phyloP scores from a whole-genome alignment of 1,140 invertebrate genomes.

The Trachelipus rathkii region DNA sequence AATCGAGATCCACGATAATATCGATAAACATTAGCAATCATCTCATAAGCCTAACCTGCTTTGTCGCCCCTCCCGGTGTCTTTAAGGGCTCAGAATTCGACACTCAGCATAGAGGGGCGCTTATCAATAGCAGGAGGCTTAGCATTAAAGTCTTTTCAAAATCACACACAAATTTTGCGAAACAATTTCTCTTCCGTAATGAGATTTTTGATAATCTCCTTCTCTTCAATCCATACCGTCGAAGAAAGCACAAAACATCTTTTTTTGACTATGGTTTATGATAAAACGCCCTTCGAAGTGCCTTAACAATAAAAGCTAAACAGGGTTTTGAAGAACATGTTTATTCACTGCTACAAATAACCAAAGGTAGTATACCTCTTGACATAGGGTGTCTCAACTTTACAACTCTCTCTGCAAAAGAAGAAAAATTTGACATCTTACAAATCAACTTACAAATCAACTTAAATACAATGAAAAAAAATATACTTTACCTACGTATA shows the following conservation, averaged over 20 bases:
- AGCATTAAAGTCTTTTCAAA: not conserved
- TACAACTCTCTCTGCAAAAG: not conserved
- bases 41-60: not conserved
- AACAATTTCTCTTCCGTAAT: not conserved
- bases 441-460: too few relatives aligned
- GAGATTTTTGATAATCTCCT: too few relatives aligned
- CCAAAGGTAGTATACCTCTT: not conserved
- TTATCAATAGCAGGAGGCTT: not conserved
- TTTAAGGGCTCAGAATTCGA: not conserved
- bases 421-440: too few relatives aligned
- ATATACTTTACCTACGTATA: too few relatives aligned
- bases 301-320: too few relatives aligned
- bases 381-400: not conserved
- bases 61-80: not conserved
- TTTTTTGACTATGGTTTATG: too few relatives aligned
- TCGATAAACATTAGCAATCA: not conserved
- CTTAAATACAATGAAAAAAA: too few relatives aligned
- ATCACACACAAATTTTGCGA: not conserved
- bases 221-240: too few relatives aligned
- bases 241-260: too few relatives aligned
- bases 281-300: too few relatives aligned
- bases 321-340: too few relatives aligned
- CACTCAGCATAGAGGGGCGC: not conserved
- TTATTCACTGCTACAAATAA: not conserved
- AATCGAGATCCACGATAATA: not conserved